These are phyloP conservation scores for Spea multiplicata DNA, from an alignment of 2,113 vertebrate genomes.

Conservation along the genomic window DNA sequence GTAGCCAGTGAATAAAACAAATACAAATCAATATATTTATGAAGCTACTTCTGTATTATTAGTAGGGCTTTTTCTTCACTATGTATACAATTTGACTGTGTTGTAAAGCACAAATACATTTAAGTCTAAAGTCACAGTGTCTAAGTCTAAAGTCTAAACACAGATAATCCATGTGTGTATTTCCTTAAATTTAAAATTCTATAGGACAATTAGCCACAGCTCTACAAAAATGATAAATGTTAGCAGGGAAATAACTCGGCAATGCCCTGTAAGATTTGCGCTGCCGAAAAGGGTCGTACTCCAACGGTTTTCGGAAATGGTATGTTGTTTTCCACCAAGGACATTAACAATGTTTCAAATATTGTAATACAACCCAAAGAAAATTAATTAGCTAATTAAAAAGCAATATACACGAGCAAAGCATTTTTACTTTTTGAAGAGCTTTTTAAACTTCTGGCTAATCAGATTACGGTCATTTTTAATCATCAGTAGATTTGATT, in stretches of 20 bases:
- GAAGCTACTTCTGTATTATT: too few relatives aligned
- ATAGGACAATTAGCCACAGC: conserved; percentile 2
- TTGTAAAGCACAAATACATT: too few relatives aligned
- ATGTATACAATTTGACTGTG: background rate
- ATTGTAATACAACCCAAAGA: conserved; percentile 48
- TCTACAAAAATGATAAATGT: conserved; percentile 36
- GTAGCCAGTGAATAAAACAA: too few relatives aligned
- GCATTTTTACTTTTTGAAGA: conserved; percentile 46
- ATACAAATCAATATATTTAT: too few relatives aligned
- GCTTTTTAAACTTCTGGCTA: conserved; percentile 44
- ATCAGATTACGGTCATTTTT: conserved; percentile 47
- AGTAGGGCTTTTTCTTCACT: too few relatives aligned
- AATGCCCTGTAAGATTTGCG: conserved; percentile 12
- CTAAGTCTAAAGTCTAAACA: too few relatives aligned
- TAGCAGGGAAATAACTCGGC: conserved; percentile 13
- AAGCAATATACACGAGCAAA: conserved; percentile 46
- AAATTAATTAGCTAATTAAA: conserved; percentile 50
- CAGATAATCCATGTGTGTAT: background rate
- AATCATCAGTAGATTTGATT: conserved; percentile 49
- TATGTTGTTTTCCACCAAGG: conserved; percentile 45
- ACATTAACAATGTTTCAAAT: conserved; percentile 45
- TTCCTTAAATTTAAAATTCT: conserved; percentile 13
- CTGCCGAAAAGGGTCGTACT: conserved; percentile 23
- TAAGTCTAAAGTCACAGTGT: too few relatives aligned
- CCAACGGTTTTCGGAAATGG: conserved; percentile 27